Evolutionary conservation across 2,113 vertebrate species (phyloP), one percentile per base, ranked within the genome.

Genomic region (Notarius quadriscutis): DNA sequence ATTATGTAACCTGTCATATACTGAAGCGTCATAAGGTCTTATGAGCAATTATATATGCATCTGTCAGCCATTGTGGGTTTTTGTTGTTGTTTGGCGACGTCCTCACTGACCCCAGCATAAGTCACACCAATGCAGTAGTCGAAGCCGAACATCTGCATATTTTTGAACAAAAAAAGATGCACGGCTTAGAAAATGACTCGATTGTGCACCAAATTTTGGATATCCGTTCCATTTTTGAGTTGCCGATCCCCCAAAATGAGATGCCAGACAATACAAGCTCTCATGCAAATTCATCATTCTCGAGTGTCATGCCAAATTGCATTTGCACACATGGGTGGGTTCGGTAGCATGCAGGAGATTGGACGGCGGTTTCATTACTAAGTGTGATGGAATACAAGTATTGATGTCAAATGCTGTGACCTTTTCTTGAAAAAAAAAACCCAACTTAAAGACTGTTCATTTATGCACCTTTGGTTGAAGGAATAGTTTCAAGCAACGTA

Each of bases 251-350:
- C 62, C 7, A 22, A 86, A 74, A 65, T 17, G 10, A 57, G 55
- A 51, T 65, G 7, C 25, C 53, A 41, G 41, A 87, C 48, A 18
- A 71, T 84, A 34, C 15, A 57, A 9, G 11, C 81, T 89, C 83
- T 74, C 25, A 63, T 72, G 78, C 30, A 80, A 72, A 88, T 79
- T 80, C 48, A 65, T 86, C 84, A 65, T 63, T 81, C 81, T 86
- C 75, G 20, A 65, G 74, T 41, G 67, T 87, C 84, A 86, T 80
- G 87, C 62, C 82, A 83, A 86, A 88, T 84, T 86, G 55, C 67
- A 78, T 85, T 87, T 87, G 83, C 82, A 87, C 88, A 87, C 88
- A 84, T 89, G 86, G 78, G 34, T 82, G 84, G 48, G 55, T 90
- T 58, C 53, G 55, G 67, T 34, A 27, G 62, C 79, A 48, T 71